A percentile compares a stretch with the other conserved stretches of the same genome.
Evolutionary conservation across 2,888 invertebrate genomes (phyloP).

Genomic region (Nephrocerus scutellatus): DNA sequence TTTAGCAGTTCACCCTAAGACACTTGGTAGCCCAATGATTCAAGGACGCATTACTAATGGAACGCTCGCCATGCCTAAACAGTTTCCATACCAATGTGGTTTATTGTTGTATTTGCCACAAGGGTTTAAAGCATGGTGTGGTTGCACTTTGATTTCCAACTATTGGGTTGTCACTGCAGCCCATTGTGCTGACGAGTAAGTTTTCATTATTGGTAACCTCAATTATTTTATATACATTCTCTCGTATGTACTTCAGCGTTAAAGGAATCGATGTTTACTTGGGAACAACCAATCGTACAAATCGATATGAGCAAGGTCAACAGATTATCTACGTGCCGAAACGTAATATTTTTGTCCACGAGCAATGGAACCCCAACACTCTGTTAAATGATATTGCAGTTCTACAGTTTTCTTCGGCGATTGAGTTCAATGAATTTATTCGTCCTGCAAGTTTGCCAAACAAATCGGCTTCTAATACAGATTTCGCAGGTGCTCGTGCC

Average conservation of each 20-base stretch:
- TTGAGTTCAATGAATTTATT: constrained; percentile 37
- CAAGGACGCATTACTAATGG: constrained; percentile 38
- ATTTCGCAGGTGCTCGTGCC: constrained; percentile 27
- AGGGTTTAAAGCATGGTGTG: constrained; percentile 34
- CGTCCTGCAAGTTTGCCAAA: constrained; percentile 32
- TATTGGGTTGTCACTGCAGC: constrained; percentile 41
- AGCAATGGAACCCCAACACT: constrained; percentile 34
- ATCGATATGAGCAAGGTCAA: constrained; percentile 29
- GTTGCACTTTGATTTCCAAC: constrained; percentile 37
- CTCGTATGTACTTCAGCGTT: constrained; percentile 20
- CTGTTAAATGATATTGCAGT: constrained; percentile 48
- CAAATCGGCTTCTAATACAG: constrained; percentile 18
- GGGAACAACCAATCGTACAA: constrained; percentile 33
- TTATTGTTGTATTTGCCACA: constrained; percentile 25
- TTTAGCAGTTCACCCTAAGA: too few species aligned
- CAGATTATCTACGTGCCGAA: constrained; percentile 28
- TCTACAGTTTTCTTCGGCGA: constrained; percentile 41
- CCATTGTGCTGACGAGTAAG: constrained; percentile 35
- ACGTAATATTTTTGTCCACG: constrained; percentile 39
- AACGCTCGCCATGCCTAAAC: constrained; percentile 27
- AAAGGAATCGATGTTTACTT: constrained; percentile 35
- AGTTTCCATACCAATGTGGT: constrained; percentile 40
- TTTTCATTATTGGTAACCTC: not conserved
- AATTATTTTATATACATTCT: constrained; percentile 15
- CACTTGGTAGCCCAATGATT: constrained; percentile 2